Base-by-base conservation (phyloP, 2,888 invertebrate genomes). In the Noctua pronuba region DNA sequence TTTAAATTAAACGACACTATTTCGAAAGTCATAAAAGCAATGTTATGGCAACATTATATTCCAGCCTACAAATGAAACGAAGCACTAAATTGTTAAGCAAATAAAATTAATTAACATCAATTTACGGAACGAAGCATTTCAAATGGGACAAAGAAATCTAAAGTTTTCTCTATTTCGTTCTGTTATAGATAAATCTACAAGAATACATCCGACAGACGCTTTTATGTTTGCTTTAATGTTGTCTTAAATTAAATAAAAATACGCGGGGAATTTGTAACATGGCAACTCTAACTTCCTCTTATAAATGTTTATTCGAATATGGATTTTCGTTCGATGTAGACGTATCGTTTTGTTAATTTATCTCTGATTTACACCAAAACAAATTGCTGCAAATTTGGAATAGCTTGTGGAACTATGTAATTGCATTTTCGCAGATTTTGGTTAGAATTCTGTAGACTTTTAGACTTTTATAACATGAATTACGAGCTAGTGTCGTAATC, bases 141-240 rank as follows among this genome's bases (percentile, higher is more conserved):
- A 72, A 74, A 82, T 44, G 41, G 41, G 58, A 72, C 73, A 74
- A 74, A 77, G 52, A 73, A 82, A 86, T 58, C 24, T 28, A 46
- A 82, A 75, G 10, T 28, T 64, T 60, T 71, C 41, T 81, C 49
- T 62, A 80, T 79, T 81, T 86, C 65, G 55, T 73, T 70, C 74
- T 69, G 35, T 49, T 49, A 74, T 35, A 76, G 68, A 87, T 77
- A 68, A 80, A 71, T 85, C 62, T 55, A 70, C 68, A 65, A 70
- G 74, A 80, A 80, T 82, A 82, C 80, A 78, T 80, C 70, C 75
- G 80, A 85, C 85, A 81, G 77, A 49, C 35, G 79, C 82, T 84
- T 88, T 88, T 87, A 88, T 82, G 77, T 88, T 62, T n/a, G n/a
- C n/a, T n/a, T 80, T 74, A 74, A 78, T 75, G 75, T 70, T 76